phyloP scores from a whole-genome alignment of 2,113 vertebrate genomes.

The Hiodon alosoides region DNA sequence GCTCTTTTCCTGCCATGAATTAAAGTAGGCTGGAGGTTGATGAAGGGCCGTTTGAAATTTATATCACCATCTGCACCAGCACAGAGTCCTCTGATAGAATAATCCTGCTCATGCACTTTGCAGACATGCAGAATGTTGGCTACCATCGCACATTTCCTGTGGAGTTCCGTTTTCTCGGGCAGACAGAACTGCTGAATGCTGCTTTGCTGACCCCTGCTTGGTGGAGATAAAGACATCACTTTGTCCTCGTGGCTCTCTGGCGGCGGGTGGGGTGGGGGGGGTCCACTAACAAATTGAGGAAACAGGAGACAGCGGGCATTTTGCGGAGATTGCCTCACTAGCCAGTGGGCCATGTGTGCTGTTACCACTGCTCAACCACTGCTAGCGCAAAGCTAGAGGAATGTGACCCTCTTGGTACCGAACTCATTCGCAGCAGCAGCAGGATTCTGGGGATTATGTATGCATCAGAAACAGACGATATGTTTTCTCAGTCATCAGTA shows the following conservation, averaged over 20 bases:
- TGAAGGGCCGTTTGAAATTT: constrained; percentile 5
- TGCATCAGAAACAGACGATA: too few species aligned
- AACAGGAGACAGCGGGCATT: constrained; percentile 45
- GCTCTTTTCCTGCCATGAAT: constrained; percentile 12
- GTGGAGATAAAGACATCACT: constrained; percentile 28
- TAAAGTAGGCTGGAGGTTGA: constrained; percentile 18
- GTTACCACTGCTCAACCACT: too few species aligned
- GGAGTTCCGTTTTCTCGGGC: constrained; percentile 25
- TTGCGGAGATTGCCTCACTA: constrained; percentile 28
- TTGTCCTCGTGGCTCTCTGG: constrained; percentile 42
- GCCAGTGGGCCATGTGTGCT: too few species aligned
- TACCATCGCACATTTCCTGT: constrained; percentile 29
- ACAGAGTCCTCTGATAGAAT: neutral
- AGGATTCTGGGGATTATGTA: too few species aligned
- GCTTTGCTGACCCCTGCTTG: neutral
- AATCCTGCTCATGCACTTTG: neutral
- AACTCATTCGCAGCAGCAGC: too few species aligned
- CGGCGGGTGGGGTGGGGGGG: constrained; percentile 39
- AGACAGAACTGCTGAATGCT: neutral
- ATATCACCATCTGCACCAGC: constrained; percentile 22
- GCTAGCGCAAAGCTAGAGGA: too few species aligned
- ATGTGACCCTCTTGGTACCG: too few species aligned
- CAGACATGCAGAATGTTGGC: constrained; percentile 17
- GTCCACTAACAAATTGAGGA: constrained; percentile 42
- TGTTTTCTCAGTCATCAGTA: too few species aligned